Evolutionary conservation across 1,140 invertebrate genomes (phyloP).

Genomic region (Papilio glaucus): DNA sequence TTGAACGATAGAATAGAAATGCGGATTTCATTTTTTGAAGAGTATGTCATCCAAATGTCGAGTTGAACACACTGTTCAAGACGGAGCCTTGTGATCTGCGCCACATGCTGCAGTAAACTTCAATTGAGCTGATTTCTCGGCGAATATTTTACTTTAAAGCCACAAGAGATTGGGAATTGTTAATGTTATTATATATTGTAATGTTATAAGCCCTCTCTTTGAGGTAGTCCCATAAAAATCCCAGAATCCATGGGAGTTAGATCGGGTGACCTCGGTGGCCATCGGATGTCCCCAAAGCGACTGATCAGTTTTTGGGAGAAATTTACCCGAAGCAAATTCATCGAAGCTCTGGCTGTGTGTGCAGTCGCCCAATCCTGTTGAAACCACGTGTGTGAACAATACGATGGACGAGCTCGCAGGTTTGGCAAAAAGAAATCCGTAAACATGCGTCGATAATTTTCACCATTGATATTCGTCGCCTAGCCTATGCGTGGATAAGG

Average conservation of each 20-base stretch:
- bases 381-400: conserved; percentile 40
- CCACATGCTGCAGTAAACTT: conserved; percentile 40
- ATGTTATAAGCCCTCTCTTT: conserved; percentile 51
- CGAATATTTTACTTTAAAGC: conserved; percentile 42
- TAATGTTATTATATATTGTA: too few relatives aligned
- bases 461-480: conserved; percentile 39
- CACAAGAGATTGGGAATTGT: conserved; percentile 41
- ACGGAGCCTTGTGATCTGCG: conserved; percentile 35
- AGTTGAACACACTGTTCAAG: conserved; percentile 43
- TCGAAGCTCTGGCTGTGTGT: conserved; percentile 52
- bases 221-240: conserved; percentile 54
- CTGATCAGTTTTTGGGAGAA: conserved; percentile 51
- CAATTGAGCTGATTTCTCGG: conserved; percentile 36
- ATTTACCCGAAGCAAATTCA: conserved; percentile 45
- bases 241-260: conserved; percentile 62
- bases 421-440: conserved; percentile 39
- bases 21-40: conserved; percentile 43
- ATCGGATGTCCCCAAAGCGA: conserved; percentile 47
- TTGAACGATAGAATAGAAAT: conserved; percentile 31
- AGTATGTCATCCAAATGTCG: conserved; percentile 41
- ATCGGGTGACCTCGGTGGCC: conserved; percentile 57
- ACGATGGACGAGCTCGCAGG: conserved; percentile 37
- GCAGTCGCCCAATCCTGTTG: conserved; percentile 51
- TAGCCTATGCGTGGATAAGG: conserved; percentile 38
- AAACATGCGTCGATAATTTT: conserved; percentile 40